Evolutionary conservation across 2,888 invertebrate species (phyloP), one percentile per base, ranked within the genome.

Genomic region (Drosophila longiperda): DNA sequence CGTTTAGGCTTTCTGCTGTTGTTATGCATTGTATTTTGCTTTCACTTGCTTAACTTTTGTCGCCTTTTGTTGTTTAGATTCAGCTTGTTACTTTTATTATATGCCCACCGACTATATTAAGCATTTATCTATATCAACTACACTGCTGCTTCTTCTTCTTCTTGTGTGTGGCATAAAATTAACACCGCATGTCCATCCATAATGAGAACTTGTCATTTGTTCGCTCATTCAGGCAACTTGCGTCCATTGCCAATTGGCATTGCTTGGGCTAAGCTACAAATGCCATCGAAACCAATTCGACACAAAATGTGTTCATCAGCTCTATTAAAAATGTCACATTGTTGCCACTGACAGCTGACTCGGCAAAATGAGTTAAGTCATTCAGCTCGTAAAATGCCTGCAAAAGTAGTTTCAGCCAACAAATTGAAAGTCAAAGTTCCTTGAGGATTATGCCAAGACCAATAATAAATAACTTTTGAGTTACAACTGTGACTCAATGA

Each of bases 61-160:
- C 75, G 78, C 62, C 67, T 78, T 70, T 78, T 75, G 75, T 75
- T 78, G 78, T 75, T 78, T 68, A 75, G 72, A 66, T 78, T 75
- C 49, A 33, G 66, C 75, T 75, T 72, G 78, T 78, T 75, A 78
- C 75, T 78, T 75, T 75, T 78, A 78, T 72, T 63, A 72, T 23
- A 45, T 45, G 49, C 42, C 54, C 58, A 49, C 58, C 58, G 55
- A 59, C 68, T 66, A 54, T 63, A 65, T 61, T 49, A 66, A 74
- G 63, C 71, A 45, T 74, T 77, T 64, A 73, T 69, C 62, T 60
- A 53, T 58, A 50, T 33, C 54, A 65, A 65, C 67, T 49, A 34
- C 34, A n/a, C 53, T 33, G 12, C 66, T 32, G 15, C 69, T 6
- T n/a, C 34, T 26, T 29, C 45, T 23, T 20, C 29, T 36, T 38